A percentile compares a stretch with the other conserved stretches of the same genome.
phyloP scores from a whole-genome alignment of 2,888 invertebrate species.

The Morinoia aosen region DNA sequence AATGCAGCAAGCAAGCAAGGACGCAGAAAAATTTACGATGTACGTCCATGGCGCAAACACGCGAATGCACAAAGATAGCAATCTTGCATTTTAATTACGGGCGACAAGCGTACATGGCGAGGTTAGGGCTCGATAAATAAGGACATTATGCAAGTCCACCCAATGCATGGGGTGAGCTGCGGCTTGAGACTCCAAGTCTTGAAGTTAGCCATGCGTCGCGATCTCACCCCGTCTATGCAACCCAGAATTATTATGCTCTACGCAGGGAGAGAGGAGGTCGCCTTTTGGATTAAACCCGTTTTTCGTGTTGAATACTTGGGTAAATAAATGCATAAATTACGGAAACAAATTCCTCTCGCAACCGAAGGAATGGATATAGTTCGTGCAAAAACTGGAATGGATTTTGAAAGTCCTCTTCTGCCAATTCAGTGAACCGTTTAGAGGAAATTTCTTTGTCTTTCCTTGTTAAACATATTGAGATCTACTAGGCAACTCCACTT shows the following conservation, averaged over 20 bases:
- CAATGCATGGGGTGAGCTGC: background rate
- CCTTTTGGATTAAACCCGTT: background rate
- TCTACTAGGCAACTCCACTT: background rate
- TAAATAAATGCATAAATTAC: background rate
- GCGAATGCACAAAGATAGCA: background rate
- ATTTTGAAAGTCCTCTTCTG: background rate
- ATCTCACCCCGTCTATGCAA: background rate
- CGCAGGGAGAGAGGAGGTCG: background rate
- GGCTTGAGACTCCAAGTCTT: background rate
- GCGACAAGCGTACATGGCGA: constrained; percentile 1
- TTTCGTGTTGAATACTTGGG: background rate
- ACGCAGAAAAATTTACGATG: background rate
- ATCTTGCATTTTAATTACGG: constrained; percentile 16
- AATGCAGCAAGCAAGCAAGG: background rate
- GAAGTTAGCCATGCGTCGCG: background rate
- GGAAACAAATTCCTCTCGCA: background rate
- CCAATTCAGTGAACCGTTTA: background rate
- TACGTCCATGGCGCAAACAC: background rate
- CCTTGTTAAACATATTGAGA: background rate
- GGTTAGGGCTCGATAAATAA: constrained; percentile 12
- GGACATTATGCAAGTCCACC: background rate
- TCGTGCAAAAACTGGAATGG: background rate
- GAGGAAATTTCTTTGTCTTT: background rate
- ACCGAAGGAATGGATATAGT: background rate
- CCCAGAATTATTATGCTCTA: background rate